Evolutionary conservation across 2,888 invertebrate species (phyloP).

Genomic region (Tetranychus piercei): DNA sequence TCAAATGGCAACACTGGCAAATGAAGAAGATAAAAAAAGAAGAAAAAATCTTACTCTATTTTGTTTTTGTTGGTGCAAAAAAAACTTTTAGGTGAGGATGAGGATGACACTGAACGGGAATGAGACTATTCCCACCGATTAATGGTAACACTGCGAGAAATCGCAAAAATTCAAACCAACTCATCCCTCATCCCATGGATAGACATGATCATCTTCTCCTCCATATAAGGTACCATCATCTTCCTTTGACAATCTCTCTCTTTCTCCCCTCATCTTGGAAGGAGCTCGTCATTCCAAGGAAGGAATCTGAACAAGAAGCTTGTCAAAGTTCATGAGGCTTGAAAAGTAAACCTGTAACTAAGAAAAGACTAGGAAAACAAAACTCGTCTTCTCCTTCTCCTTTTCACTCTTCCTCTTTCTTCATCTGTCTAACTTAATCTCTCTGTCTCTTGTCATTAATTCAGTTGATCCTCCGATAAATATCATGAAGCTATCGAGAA

Average conservation of each 20-base stretch:
- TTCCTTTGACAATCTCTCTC: background rate
- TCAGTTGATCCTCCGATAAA: background rate
- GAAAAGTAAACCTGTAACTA: background rate
- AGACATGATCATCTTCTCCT: background rate
- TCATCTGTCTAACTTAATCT: background rate
- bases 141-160: background rate
- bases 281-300: conserved; percentile 2
- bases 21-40: conserved; percentile 2
- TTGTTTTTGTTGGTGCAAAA: conserved; percentile 5
- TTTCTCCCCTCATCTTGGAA: background rate
- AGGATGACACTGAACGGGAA: background rate
- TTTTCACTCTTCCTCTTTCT: conserved; percentile 1
- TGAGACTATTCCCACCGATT: background rate
- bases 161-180: background rate
- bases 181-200: background rate
- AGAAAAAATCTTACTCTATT: conserved; percentile 5
- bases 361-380: background rate
- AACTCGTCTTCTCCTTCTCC: background rate
- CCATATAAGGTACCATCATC: background rate
- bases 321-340: background rate
- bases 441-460: background rate
- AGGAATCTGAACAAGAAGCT: background rate
- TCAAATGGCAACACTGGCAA: background rate
- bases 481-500: background rate
- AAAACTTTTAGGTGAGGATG: background rate